Percentiles rank a stretch among this genome's conserved stretches.
These are phyloP conservation scores for Chloroclystis v-ata DNA, from an alignment of 2,888 invertebrate species.

Conservation along the genomic window DNA sequence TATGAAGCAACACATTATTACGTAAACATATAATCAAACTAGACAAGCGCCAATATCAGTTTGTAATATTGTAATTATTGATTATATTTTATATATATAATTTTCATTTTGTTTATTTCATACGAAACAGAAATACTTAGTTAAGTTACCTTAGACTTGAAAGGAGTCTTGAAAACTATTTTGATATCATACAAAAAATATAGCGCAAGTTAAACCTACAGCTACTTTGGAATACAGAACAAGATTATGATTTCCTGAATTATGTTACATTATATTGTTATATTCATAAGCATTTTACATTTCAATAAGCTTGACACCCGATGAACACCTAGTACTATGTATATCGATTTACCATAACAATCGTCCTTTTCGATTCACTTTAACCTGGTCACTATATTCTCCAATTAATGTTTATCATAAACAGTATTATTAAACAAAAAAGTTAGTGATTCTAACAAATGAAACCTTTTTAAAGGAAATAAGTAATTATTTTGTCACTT, in stretches of 20 bases:
- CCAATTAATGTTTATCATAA: neutral
- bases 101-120: neutral
- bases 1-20: neutral
- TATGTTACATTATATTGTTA: constrained; percentile 3
- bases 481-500: too few relatives aligned
- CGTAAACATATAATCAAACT: neutral
- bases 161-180: neutral
- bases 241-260: constrained; percentile 1
- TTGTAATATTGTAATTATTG: too few relatives aligned
- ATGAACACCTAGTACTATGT: constrained; percentile 15
- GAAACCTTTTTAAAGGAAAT: too few relatives aligned
- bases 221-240: constrained; percentile 13
- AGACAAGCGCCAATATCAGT: too few relatives aligned
- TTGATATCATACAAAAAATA: constrained; percentile 10
- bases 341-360: constrained; percentile 13
- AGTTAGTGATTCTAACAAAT: too few relatives aligned
- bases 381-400: neutral
- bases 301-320: constrained; percentile 19
- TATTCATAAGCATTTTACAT: constrained; percentile 34
- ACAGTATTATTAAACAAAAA: constrained; percentile 1
- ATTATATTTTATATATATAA: neutral
- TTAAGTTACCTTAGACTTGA: neutral
- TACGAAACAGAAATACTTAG: neutral
- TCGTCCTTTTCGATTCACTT: constrained; percentile 17
- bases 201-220: constrained; percentile 16